A percentile compares a stretch with the other conserved stretches of the same genome.
These are phyloP conservation scores for Polypterus bichir DNA, from an alignment of 2,113 vertebrate genomes.

Conservation along the genomic window DNA sequence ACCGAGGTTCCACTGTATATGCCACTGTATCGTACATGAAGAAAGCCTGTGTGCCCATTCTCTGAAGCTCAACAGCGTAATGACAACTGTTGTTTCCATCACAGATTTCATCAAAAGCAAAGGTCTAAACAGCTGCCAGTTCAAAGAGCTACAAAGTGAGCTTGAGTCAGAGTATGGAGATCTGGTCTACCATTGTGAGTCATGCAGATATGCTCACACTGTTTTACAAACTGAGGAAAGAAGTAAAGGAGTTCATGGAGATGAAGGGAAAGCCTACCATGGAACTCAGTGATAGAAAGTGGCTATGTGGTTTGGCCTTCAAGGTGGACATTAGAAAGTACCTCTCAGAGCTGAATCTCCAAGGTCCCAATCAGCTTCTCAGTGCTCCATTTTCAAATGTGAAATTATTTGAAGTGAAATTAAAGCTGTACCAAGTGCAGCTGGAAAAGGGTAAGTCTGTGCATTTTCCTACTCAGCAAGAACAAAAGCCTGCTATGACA, in stretches of 20 bases:
- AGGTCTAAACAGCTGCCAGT: constrained; percentile 17
- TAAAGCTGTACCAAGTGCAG: constrained; percentile 24
- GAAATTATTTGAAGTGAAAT: constrained; percentile 23
- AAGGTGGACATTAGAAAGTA: constrained; percentile 24
- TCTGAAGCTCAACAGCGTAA: constrained; percentile 4
- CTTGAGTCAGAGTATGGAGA: constrained; percentile 22
- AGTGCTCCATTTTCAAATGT: constrained; percentile 23
- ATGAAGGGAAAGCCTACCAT: constrained; percentile 20
- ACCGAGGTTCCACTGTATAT: no score
- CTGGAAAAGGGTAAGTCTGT: constrained; percentile 15
- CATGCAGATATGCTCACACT: constrained; percentile 13
- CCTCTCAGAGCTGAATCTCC: constrained; percentile 27
- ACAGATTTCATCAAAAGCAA: constrained; percentile 12
- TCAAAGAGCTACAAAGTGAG: constrained; percentile 19
- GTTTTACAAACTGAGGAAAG: constrained; percentile 21
- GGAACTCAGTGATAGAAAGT: constrained; percentile 23
- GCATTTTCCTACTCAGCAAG: constrained; percentile 21
- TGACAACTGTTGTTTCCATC: not conserved
- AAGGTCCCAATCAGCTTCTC: constrained; percentile 26
- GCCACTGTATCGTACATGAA: not conserved
- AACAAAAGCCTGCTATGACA: constrained; percentile 21
- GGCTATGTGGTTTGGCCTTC: constrained; percentile 23
- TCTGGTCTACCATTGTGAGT: constrained; percentile 22
- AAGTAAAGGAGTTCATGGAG: constrained; percentile 23
- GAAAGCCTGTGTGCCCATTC: constrained; percentile 18